Evolutionary conservation across 2,888 invertebrate genomes (phyloP).

Genomic region (Cheilosia urbana): DNA sequence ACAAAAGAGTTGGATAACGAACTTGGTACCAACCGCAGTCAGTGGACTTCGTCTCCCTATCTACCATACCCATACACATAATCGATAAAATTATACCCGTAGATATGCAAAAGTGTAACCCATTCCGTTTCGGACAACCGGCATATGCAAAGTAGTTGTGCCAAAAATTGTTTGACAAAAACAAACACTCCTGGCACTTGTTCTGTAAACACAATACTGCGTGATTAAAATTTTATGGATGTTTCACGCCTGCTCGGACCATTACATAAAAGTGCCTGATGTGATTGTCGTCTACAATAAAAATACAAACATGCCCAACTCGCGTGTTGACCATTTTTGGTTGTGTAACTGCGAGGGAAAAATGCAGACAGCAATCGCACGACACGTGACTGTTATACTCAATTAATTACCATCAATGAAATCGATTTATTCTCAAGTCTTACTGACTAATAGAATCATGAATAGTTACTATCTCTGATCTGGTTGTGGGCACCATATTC

Average conservation of each 20-base stretch:
- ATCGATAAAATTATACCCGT: not conserved
- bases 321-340: slow-evolving; percentile 25
- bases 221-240: slow-evolving; percentile 62
- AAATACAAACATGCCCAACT: not conserved
- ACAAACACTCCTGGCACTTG: not conserved
- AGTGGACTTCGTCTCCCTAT: not conserved
- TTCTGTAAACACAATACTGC: slow-evolving; percentile 20
- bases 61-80: slow-evolving; percentile 9
- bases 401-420: slow-evolving; percentile 31
- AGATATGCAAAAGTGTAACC: slow-evolving; percentile 4
- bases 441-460: slow-evolving; percentile 8
- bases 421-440: slow-evolving; percentile 2
- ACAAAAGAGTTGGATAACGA: slow-evolving; percentile 33
- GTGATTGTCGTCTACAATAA: too few species aligned
- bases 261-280: slow-evolving; percentile 38
- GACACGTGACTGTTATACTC: slow-evolving; percentile 57
- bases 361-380: slow-evolving; percentile 27
- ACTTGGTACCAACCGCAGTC: not conserved
- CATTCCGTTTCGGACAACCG: slow-evolving; percentile 10
- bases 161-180: slow-evolving; percentile 17
- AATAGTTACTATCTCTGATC: slow-evolving; percentile 25
- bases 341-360: not conserved
- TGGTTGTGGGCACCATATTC: slow-evolving; percentile 20
- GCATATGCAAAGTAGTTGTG: slow-evolving; percentile 32
- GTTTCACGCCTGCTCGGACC: slow-evolving; percentile 64